Evolutionary conservation across 1,140 invertebrate genomes (phyloP).

Genomic region (Pogonognathellus flavescens): DNA sequence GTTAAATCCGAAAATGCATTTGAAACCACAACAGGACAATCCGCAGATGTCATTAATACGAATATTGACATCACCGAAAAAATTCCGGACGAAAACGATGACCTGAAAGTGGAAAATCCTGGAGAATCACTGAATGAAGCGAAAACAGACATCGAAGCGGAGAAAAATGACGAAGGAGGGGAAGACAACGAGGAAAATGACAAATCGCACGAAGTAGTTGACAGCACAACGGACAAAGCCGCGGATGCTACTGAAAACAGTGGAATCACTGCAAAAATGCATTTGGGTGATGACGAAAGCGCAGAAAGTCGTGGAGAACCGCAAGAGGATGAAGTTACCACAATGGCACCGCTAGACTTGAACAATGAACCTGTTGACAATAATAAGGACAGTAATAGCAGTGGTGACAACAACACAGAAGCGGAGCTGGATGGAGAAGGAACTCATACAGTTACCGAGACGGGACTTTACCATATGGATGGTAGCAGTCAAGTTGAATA

Average conservation of each 20-base stretch:
- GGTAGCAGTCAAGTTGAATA: background rate
- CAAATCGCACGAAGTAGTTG: too few species aligned
- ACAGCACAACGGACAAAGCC: background rate
- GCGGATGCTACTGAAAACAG: background rate
- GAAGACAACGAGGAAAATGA: too few species aligned
- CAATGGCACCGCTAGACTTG: background rate
- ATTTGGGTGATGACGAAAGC: background rate
- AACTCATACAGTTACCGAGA: background rate
- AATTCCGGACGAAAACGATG: too few species aligned
- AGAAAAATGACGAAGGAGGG: background rate
- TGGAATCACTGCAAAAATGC: background rate
- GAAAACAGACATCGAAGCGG: background rate
- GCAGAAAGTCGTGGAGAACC: conserved; percentile 12
- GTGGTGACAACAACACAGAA: background rate
- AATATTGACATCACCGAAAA: background rate
- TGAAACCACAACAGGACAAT: too few species aligned
- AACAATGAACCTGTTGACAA: background rate
- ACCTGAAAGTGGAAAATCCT: background rate
- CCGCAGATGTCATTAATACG: too few species aligned
- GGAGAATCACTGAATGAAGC: background rate
- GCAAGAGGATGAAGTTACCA: background rate
- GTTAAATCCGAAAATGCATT: background rate
- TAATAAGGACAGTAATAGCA: background rate
- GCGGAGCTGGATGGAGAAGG: background rate
- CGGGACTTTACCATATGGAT: background rate